Evolutionary conservation across 2,113 vertebrate species (phyloP).

Genomic region (Notarius lentiginosus): DNA sequence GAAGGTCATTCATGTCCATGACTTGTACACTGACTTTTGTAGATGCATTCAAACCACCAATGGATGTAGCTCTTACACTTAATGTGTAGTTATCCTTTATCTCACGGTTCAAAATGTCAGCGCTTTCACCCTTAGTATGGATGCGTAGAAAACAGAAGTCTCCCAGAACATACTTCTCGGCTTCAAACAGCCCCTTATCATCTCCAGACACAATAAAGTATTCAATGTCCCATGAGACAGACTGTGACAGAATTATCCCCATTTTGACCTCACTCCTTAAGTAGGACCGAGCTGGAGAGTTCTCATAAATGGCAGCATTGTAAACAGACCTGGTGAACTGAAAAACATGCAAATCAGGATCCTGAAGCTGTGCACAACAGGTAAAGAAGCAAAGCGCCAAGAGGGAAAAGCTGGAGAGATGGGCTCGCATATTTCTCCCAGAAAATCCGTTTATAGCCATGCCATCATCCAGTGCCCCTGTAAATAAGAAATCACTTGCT

Average conservation of each 20-base stretch:
- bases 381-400: constrained; percentile 71
- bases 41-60: constrained; percentile 86
- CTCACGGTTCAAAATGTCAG: constrained; percentile 89
- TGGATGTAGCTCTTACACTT: constrained; percentile 84
- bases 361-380: constrained; percentile 71
- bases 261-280: constrained; percentile 85
- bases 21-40: constrained; percentile 87
- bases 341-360: constrained; percentile 70
- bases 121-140: constrained; percentile 88
- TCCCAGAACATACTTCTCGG: constrained; percentile 87
- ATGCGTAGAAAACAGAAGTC: constrained; percentile 97
- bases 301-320: constrained; percentile 90
- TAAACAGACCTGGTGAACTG: constrained; percentile 89
- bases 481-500: constrained; percentile 51
- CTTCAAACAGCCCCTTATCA: constrained; percentile 89
- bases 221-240: constrained; percentile 83
- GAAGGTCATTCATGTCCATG: constrained; percentile 94
- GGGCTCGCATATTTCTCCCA: constrained; percentile 75
- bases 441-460: constrained; percentile 81
- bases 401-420: constrained; percentile 68
- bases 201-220: constrained; percentile 89
- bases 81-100: constrained; percentile 94
- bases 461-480: constrained; percentile 84
- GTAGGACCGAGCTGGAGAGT: constrained; percentile 89
- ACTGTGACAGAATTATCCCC: constrained; percentile 82